These are phyloP conservation scores for Cryptoprocta ferox DNA, from an alignment of 2,797 vertebrate species.

Conservation along the genomic window DNA sequence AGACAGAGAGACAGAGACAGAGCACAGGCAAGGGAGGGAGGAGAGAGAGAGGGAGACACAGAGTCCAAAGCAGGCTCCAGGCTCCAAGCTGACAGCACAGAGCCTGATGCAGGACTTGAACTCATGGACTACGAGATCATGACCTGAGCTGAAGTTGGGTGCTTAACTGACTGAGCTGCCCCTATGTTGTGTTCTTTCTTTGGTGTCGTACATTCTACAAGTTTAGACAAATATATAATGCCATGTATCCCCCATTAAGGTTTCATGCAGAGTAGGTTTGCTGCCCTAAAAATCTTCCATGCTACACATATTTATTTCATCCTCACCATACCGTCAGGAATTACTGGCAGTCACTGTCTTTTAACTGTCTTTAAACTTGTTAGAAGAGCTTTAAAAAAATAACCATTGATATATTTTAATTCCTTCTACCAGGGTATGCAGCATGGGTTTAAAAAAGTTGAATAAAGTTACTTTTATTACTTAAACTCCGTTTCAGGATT, in stretches of 20 bases:
- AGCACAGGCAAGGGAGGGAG: too few species aligned
- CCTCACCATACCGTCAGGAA: not conserved
- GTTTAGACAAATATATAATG: not conserved
- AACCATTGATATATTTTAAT: not conserved
- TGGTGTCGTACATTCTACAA: not conserved
- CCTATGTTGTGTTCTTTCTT: not conserved
- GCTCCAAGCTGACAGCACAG: too few species aligned
- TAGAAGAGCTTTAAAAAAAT: not conserved
- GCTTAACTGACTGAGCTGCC: too few species aligned
- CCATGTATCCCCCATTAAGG: not conserved
- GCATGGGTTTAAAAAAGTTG: not conserved
- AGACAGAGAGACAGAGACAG: too few species aligned
- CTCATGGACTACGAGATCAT: too few species aligned
- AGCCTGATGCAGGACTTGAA: too few species aligned
- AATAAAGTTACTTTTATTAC: not conserved
- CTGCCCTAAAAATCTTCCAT: not conserved
- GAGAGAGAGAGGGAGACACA: too few species aligned
- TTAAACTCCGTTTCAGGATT: slow-evolving; percentile 24
- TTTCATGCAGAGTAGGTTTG: not conserved
- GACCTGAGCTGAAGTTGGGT: too few species aligned
- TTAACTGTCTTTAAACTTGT: not conserved
- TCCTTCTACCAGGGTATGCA: not conserved
- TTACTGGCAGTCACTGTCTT: not conserved
- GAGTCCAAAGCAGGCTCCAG: too few species aligned
- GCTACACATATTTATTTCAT: not conserved